These are phyloP conservation scores for Epinephelus cyanopodus DNA, from an alignment of 2,113 vertebrate genomes.

Conservation along the genomic window DNA sequence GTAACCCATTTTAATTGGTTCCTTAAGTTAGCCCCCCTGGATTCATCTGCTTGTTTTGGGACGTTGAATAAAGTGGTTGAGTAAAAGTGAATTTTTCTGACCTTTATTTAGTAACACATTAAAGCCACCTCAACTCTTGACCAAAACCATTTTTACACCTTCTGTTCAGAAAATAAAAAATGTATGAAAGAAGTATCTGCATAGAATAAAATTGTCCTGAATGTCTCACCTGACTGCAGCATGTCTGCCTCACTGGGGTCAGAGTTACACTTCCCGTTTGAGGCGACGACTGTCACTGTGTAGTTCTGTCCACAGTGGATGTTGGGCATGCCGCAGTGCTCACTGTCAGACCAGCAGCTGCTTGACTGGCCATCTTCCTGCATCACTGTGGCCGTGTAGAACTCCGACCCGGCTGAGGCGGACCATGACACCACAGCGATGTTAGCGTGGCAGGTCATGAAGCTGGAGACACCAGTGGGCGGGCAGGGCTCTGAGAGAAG, in stretches of 20 bases:
- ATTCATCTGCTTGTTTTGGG: neutral
- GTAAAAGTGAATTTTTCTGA: no score
- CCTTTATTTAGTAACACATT: no score
- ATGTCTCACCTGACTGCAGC: constrained; percentile 79
- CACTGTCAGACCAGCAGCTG: constrained; percentile 76
- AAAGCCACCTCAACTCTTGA: neutral
- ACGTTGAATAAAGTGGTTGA: no score
- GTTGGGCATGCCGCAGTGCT: constrained; percentile 74
- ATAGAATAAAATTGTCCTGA: neutral
- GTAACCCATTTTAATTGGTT: neutral
- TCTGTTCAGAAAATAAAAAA: neutral
- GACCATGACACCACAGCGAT: constrained; percentile 79
- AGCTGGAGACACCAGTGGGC: constrained; percentile 66
- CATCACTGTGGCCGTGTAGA: constrained; percentile 71
- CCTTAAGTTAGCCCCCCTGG: neutral
- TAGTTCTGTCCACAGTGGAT: constrained; percentile 79
- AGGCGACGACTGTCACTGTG: constrained; percentile 78
- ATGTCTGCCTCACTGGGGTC: constrained; percentile 61
- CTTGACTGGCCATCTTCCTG: constrained; percentile 43
- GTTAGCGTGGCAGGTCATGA: constrained; percentile 80
- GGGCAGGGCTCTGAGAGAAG: constrained; percentile 76
- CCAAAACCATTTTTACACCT: neutral
- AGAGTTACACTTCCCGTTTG: constrained; percentile 73
- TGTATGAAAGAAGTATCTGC: neutral
- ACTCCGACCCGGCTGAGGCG: constrained; percentile 62